Percentiles rank a stretch among this genome's conserved stretches.
Evolutionary conservation across 2,797 vertebrate species (phyloP).

Genomic region (Falco peregrinus): DNA sequence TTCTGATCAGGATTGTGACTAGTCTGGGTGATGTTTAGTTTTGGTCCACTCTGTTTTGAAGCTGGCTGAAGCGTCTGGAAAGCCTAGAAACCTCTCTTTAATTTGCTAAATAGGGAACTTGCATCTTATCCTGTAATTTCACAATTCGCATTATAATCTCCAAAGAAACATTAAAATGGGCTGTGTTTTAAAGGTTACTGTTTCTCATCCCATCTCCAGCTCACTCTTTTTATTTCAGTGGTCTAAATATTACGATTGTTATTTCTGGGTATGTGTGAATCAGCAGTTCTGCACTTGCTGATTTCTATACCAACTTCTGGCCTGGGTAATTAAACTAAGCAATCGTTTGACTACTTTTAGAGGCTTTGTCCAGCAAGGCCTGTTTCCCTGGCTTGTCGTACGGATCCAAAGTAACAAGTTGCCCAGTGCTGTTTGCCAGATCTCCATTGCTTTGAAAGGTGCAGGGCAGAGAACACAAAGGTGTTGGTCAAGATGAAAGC

Average conservation of each 20-base stretch:
- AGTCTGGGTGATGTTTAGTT: background rate
- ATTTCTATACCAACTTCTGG: background rate
- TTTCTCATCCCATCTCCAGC: background rate
- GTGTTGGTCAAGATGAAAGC: background rate
- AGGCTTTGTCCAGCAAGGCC: background rate
- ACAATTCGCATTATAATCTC: background rate
- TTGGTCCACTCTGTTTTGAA: background rate
- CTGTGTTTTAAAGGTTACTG: background rate
- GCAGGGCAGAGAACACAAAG: background rate
- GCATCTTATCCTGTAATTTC: background rate
- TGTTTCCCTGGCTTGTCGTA: background rate
- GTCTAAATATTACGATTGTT: background rate
- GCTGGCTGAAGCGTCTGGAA: background rate
- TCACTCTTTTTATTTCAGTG: constrained; percentile 3
- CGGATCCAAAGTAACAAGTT: background rate
- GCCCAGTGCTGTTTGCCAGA: background rate
- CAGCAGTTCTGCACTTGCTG: background rate
- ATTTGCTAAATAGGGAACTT: constrained; percentile 45
- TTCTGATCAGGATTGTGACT: background rate
- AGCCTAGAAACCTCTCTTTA: constrained; percentile 29
- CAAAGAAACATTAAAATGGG: constrained; percentile 13
- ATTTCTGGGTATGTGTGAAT: background rate
- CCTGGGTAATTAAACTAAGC: background rate
- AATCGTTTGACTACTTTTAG: background rate
- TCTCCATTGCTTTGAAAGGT: background rate